Conservation (phyloP, 1,140 invertebrate species). For the Trachymyrmex cornetzi region DNA sequence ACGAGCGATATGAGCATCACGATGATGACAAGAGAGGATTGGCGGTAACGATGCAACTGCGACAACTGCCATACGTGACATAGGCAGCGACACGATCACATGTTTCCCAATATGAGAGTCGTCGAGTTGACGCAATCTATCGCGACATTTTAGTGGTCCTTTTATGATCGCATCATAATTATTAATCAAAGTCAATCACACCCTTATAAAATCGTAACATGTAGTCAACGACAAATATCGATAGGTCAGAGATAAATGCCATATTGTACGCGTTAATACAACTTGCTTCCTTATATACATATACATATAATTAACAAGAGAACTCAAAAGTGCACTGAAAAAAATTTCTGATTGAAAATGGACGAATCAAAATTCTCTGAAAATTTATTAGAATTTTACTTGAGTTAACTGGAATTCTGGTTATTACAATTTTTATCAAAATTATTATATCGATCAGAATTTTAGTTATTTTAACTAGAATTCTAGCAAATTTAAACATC, state of each 20-base stretch:
- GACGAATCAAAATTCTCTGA: too few relatives aligned
- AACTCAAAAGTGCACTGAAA: too few relatives aligned
- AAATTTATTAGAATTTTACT: too few relatives aligned
- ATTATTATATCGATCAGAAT: too few relatives aligned
- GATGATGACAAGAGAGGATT: slow-evolving; percentile 32
- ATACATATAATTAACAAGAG: background rate
- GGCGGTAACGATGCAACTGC: slow-evolving; percentile 47
- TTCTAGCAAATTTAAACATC: too few relatives aligned
- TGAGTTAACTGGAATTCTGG: too few relatives aligned
- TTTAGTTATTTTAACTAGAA: too few relatives aligned
- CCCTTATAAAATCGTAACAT: slow-evolving; percentile 16
- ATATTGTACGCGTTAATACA: background rate
- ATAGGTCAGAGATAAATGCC: background rate
- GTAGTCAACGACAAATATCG: background rate
- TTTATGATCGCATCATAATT: slow-evolving; percentile 37
- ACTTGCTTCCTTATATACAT: background rate
- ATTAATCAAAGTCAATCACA: slow-evolving; percentile 24
- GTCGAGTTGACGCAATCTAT: slow-evolving; percentile 33
- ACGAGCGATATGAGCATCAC: slow-evolving; percentile 65
- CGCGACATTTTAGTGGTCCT: slow-evolving; percentile 14
- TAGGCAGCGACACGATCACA: slow-evolving; percentile 6
- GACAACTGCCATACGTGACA: slow-evolving; percentile 38
- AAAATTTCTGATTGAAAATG: too few relatives aligned
- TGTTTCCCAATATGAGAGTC: slow-evolving; percentile 13
- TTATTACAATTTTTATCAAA: too few relatives aligned